Evolutionary conservation across 2,888 invertebrate genomes (phyloP), one percentile per base, ranked within the genome.

Genomic region (Scrobipalpa costella): DNA sequence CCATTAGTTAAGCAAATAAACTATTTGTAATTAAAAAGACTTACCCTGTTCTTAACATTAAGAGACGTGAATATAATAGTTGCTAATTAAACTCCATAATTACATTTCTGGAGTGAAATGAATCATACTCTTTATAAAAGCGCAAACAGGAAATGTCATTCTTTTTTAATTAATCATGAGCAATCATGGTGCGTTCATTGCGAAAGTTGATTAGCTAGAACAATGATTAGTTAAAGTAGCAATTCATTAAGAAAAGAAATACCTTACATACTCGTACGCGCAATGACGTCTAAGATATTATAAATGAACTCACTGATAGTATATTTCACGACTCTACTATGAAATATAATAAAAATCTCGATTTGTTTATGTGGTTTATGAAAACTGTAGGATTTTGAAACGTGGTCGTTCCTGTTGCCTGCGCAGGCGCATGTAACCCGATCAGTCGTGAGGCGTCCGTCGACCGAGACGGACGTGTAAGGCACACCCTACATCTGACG

Each of bases 391-490:
- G 9, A 36, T 17, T 38, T 36, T 38, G 36, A 58, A 38, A 58
- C 40, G 38, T 11, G 3, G 59, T 27, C 59, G 49, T 60, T 62
- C 61, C 58, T 64, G 63, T 63, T 72, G 75, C 73, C 67, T 71
- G 74, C 71, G 68, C 69, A 36, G 44, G 66, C 63, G 64, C 71
- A 71, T 67, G 85, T 78, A 86, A 88, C 71, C 68, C 69, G 80
- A 88, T 82, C 84, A 86, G 69, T 79, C 76, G 76, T 62, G 69
- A 69, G 65, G 71, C 72, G 80, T 68, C 76, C 78, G 78, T 73
- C 75, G 76, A 82, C 77, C 81, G 83, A 70, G 70, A 83, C 85
- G 83, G 76, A 79, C 83, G 78, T 76, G 77, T 81, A 86, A 85
- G 68, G 52, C 63, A 86, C 72, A 84, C 84, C 74, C 66, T 59